Conservation (phyloP, 2,888 invertebrate genomes). For the Psylliodes chrysocephalus region DNA sequence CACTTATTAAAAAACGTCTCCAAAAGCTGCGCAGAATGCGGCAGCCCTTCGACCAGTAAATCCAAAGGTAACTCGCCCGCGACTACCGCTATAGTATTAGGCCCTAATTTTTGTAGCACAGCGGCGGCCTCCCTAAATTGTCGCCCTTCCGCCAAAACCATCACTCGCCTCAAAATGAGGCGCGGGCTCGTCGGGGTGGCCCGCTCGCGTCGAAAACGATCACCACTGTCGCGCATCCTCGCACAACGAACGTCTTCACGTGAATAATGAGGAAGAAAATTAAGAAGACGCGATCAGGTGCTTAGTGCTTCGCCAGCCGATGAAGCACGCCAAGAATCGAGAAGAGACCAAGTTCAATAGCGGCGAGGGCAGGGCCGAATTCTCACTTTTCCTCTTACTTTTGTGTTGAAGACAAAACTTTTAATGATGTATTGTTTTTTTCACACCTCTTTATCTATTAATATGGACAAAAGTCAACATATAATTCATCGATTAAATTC, state of each 20-base stretch:
- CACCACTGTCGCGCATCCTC: constrained; percentile 76
- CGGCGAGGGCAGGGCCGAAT: constrained; percentile 10
- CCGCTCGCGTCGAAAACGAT: constrained; percentile 75
- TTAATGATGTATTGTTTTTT: no score
- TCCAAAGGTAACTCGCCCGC: constrained; percentile 86
- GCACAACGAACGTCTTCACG: constrained; percentile 48
- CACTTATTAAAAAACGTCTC: constrained; percentile 83
- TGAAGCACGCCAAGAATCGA: constrained; percentile 7
- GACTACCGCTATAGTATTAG: constrained; percentile 80
- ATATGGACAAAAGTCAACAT: no score
- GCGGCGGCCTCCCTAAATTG: constrained; percentile 92
- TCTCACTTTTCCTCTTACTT: no score
- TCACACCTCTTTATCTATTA: no score
- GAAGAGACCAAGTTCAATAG: constrained; percentile 28
- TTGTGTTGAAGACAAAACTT: no score
- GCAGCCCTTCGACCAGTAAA: constrained; percentile 87
- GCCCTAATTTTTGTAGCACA: constrained; percentile 82
- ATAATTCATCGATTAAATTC: no score
- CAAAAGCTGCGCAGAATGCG: constrained; percentile 86
- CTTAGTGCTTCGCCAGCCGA: constrained; percentile 15
- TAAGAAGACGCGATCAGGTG: constrained; percentile 13
- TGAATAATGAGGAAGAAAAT: constrained; percentile 46
- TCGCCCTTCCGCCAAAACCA: constrained; percentile 85
- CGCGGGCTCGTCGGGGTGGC: constrained; percentile 73
- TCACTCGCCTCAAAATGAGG: constrained; percentile 74